Conservation (phyloP, 2,113 vertebrate species). For the Lipotes vexillifer region DNA sequence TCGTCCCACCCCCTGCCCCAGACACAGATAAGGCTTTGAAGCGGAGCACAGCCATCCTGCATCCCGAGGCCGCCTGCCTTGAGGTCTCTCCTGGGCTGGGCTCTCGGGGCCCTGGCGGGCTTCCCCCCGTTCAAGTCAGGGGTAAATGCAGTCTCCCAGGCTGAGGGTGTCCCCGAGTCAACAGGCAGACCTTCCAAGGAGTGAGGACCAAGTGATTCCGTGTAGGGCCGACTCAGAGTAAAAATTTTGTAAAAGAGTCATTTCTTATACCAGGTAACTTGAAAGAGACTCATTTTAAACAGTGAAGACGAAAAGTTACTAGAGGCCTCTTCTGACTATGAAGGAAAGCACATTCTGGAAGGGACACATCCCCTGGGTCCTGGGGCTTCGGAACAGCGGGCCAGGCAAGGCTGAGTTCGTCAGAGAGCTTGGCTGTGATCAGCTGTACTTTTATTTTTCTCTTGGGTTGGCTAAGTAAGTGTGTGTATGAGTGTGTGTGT, state of each 20-base stretch:
- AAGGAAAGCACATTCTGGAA: background rate
- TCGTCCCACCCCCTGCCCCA: background rate
- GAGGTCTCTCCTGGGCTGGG: slow-evolving; percentile 50
- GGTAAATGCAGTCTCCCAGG: slow-evolving; percentile 4
- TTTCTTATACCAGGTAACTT: background rate
- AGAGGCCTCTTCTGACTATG: background rate
- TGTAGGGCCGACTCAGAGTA: background rate
- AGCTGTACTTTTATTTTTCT: background rate
- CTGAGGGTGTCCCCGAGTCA: slow-evolving; percentile 37
- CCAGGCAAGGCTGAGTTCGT: background rate
- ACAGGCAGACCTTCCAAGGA: slow-evolving; percentile 19
- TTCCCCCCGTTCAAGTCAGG: slow-evolving; percentile 52
- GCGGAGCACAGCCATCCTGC: slow-evolving; percentile 63
- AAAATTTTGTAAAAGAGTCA: slow-evolving; percentile 36
- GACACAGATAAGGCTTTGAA: slow-evolving; percentile 61
- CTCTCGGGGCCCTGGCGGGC: slow-evolving; percentile 34
- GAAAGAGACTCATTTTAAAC: background rate
- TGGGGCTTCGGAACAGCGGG: background rate
- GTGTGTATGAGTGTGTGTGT: background rate
- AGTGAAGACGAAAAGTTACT: background rate
- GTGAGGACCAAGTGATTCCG: slow-evolving; percentile 46
- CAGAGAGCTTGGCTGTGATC: background rate
- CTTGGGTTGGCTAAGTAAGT: background rate
- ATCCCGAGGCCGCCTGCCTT: slow-evolving; percentile 45
- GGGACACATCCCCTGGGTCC: background rate